Evolutionary conservation across 2,797 vertebrate species (phyloP).

Genomic region (Heliangelus exortis): DNA sequence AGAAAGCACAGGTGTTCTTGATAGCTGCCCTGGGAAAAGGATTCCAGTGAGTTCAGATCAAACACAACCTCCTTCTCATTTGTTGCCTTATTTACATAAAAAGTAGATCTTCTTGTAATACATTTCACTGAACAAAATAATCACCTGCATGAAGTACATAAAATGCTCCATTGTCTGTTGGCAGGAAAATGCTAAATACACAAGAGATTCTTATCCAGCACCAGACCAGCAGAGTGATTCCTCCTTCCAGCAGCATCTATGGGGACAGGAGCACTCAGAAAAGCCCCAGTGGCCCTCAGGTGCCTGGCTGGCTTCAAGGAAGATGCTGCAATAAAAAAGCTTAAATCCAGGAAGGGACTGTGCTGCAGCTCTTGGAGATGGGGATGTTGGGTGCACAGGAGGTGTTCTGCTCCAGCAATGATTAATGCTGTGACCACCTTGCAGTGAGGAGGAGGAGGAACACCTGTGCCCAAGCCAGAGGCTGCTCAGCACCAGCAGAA

Average conservation of each 20-base stretch:
- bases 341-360: not conserved
- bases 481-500: not conserved
- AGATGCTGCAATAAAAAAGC: not conserved
- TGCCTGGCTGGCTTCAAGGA: not conserved
- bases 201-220: not conserved
- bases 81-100: not conserved
- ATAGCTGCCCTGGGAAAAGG: not conserved
- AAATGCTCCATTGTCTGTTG: not conserved
- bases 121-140: not conserved
- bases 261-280: fast-evolving
- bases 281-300: not conserved
- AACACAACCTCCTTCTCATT: not conserved
- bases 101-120: not conserved
- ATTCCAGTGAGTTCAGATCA: not conserved
- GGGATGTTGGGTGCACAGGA: fast-evolving
- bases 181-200: not conserved
- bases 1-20: not conserved
- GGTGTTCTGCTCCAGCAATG: not conserved
- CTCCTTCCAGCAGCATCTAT: not conserved
- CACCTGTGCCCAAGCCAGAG: not conserved
- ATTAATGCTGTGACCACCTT: fast-evolving
- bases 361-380: fast-evolving
- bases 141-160: not conserved
- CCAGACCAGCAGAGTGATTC: not conserved
- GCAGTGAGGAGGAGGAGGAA: not conserved